Percentiles rank a stretch among this genome's conserved stretches.
Evolutionary conservation across 2,113 vertebrate genomes (phyloP).

Genomic region (Poeciliopsis turrubarensis): DNA sequence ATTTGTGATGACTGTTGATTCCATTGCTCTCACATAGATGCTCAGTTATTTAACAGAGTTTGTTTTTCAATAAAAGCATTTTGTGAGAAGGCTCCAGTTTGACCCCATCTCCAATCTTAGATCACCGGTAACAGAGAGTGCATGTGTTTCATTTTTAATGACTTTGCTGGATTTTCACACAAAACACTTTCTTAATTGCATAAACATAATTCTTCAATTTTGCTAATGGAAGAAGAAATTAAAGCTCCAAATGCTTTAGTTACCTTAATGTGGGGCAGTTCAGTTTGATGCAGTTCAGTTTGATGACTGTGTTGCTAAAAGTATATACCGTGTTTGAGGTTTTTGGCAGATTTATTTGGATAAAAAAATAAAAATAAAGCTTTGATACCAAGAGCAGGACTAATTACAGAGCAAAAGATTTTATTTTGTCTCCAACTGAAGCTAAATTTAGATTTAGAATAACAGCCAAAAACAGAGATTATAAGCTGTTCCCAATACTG

Average conservation of each 20-base stretch:
- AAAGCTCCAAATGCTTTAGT: no score
- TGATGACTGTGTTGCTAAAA: not conserved
- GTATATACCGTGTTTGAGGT: not conserved
- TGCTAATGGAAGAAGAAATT: no score
- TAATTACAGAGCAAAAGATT: no score
- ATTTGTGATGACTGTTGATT: slow-evolving; percentile 66
- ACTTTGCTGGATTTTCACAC: no score
- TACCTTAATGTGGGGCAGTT: not conserved
- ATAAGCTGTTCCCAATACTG: no score
- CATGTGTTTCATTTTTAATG: not conserved
- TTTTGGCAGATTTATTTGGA: not conserved
- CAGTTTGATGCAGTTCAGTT: not conserved
- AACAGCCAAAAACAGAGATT: no score
- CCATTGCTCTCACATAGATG: slow-evolving; percentile 52
- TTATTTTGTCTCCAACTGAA: no score
- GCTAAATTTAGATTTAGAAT: no score
- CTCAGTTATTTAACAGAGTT: slow-evolving; percentile 34
- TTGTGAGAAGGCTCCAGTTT: not conserved
- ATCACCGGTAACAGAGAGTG: not conserved
- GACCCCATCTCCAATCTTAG: not conserved
- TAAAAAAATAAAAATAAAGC: not conserved
- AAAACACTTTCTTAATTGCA: no score
- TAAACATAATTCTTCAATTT: no score
- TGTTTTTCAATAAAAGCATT: not conserved
- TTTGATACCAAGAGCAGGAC: not conserved